Evolutionary conservation across 1,140 invertebrate species (phyloP).

Genomic region (Orchesella cincta): DNA sequence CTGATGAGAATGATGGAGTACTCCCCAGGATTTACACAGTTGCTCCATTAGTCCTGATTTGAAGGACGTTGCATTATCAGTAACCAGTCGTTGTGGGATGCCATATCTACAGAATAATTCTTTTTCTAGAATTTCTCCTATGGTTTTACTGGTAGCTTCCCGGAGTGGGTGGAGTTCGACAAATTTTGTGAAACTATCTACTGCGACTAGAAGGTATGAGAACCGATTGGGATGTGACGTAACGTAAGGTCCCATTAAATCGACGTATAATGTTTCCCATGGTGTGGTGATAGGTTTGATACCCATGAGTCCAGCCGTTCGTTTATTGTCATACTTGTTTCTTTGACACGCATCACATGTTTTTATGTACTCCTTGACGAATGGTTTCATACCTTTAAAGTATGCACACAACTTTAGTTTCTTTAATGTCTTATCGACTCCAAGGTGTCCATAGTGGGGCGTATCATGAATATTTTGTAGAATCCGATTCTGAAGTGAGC

Average conservation of each 20-base stretch:
- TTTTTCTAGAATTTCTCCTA: constrained; percentile 29
- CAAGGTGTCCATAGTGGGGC: constrained; percentile 11
- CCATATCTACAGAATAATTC: constrained; percentile 26
- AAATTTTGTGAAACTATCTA: constrained; percentile 59
- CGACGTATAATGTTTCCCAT: constrained; percentile 59
- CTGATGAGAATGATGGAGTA: constrained; percentile 33
- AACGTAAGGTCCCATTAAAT: constrained; percentile 58
- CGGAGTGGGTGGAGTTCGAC: constrained; percentile 56
- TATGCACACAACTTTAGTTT: not conserved
- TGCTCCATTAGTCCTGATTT: not conserved
- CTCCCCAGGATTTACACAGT: constrained; percentile 22
- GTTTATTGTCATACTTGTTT: constrained; percentile 25
- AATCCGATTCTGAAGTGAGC: not conserved
- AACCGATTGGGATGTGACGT: constrained; percentile 51
- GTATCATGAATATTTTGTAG: constrained; percentile 22
- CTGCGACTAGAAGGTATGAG: constrained; percentile 56
- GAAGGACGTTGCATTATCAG: constrained; percentile 31
- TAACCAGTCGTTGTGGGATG: not conserved
- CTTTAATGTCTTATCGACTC: not conserved
- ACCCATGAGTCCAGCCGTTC: constrained; percentile 5
- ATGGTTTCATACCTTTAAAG: not conserved
- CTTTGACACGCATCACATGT: constrained; percentile 31
- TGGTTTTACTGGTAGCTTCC: constrained; percentile 52
- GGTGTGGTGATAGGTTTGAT: constrained; percentile 29
- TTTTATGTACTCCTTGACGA: constrained; percentile 13